phyloP scores from a whole-genome alignment of 2,113 vertebrate species.

The Illadopsis cleaveri region DNA sequence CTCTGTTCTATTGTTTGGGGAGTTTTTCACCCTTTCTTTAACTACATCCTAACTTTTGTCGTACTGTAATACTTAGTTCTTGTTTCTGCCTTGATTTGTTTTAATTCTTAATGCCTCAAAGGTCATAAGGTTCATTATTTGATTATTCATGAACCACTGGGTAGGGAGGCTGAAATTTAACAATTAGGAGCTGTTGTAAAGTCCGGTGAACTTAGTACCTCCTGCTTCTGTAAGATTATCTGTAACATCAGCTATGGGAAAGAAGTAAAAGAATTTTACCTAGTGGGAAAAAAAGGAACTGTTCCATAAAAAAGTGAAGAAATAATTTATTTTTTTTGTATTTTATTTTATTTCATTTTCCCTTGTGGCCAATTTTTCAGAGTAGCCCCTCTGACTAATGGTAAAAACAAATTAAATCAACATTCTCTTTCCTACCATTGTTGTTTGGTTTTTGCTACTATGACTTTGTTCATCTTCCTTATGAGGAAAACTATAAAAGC shows the following conservation, averaged over 20 bases:
- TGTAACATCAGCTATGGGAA: background rate
- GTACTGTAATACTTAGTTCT: background rate
- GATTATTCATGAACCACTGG: background rate
- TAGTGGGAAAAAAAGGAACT: background rate
- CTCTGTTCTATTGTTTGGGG: accelerated
- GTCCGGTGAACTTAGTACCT: background rate
- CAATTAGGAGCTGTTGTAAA: background rate
- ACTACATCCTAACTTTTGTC: background rate
- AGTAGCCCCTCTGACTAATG: background rate
- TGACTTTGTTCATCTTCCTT: slow-evolving; percentile 1
- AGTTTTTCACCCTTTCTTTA: background rate
- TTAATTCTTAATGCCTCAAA: background rate
- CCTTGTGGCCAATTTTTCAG: background rate
- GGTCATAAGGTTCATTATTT: background rate
- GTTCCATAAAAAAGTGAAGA: background rate
- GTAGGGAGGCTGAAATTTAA: background rate
- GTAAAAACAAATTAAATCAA: background rate
- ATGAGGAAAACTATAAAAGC: slow-evolving; percentile 6
- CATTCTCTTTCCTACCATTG: background rate
- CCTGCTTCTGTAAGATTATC: background rate
- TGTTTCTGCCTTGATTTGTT: background rate
- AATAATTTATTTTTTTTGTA: background rate
- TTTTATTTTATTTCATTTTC: background rate
- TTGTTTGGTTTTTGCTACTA: background rate
- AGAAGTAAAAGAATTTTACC: background rate